A percentile compares a stretch with the other conserved stretches of the same genome.
phyloP scores from a whole-genome alignment of 2,888 invertebrate genomes.

The Eupithecia dodoneata region DNA sequence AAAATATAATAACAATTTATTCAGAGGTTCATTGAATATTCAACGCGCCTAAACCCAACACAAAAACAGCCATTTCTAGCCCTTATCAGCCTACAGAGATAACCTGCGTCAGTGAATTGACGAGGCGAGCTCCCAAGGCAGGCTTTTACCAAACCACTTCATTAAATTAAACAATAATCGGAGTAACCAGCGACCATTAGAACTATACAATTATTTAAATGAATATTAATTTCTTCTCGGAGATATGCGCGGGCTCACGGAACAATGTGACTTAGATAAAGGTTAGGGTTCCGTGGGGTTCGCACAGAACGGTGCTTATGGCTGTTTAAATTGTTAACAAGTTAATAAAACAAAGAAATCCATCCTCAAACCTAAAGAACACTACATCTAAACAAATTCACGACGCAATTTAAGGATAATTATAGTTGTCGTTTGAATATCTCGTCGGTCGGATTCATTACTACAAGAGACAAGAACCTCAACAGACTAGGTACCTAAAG shows the following conservation, averaged over 20 bases:
- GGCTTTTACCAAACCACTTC: conserved; percentile 29
- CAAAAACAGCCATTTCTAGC: conserved; percentile 24
- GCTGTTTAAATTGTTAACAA: background rate
- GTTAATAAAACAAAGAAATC: background rate
- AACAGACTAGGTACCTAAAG: too few species aligned
- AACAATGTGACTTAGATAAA: conserved; percentile 26
- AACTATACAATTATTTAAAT: conserved; percentile 41
- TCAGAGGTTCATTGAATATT: conserved; percentile 28
- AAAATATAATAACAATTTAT: conserved; percentile 23
- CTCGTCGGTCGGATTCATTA: background rate
- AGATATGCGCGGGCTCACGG: background rate
- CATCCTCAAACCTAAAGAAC: background rate
- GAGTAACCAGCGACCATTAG: conserved; percentile 28
- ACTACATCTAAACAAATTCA: background rate
- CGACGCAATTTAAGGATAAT: too few species aligned
- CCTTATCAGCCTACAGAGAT: conserved; percentile 8
- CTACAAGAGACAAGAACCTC: background rate
- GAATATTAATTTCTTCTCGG: conserved; percentile 35
- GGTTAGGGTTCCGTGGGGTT: conserved; percentile 30
- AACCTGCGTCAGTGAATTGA: background rate
- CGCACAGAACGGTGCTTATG: background rate
- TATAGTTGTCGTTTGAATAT: too few species aligned
- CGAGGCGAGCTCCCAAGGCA: background rate
- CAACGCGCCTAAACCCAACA: conserved; percentile 19
- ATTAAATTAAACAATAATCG: conserved; percentile 35